Conservation (phyloP, 2,888 invertebrate species). For the Esperia sulphurella region DNA sequence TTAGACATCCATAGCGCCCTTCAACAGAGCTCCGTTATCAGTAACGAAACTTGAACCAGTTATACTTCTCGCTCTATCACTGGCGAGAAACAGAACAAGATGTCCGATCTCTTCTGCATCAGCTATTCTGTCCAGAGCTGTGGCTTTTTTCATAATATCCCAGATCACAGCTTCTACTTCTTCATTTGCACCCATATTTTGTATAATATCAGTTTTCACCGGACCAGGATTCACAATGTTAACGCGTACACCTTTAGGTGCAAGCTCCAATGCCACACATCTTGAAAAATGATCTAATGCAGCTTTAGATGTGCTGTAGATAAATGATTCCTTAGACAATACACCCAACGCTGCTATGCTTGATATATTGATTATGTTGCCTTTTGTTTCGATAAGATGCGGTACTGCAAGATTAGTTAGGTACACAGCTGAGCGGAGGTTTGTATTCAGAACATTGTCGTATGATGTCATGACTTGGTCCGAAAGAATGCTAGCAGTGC, state of each 20-base stretch:
- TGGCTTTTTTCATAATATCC: constrained; percentile 82
- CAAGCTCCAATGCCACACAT: constrained; percentile 80
- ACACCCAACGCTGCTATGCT: constrained; percentile 13
- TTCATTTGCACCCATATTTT: background rate
- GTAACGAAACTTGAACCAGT: constrained; percentile 19
- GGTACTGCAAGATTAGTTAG: constrained; percentile 19
- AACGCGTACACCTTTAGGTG: constrained; percentile 35
- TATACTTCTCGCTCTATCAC: constrained; percentile 22
- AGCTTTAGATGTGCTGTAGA: constrained; percentile 15
- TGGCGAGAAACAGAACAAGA: constrained; percentile 19
- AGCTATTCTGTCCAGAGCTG: constrained; percentile 18
- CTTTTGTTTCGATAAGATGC: constrained; percentile 19
- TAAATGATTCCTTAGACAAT: constrained; percentile 53
- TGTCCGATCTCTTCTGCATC: constrained; percentile 25
- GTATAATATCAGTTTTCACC: constrained; percentile 3
- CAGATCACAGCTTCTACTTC: constrained; percentile 14
- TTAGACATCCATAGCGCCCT: background rate
- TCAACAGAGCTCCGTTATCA: constrained; percentile 20
- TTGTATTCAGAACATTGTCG: constrained; percentile 20
- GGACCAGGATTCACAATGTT: constrained; percentile 34
- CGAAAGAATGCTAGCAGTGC: constrained; percentile 5
- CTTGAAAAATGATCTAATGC: constrained; percentile 23
- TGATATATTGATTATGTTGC: constrained; percentile 23
- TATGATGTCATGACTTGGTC: constrained; percentile 12
- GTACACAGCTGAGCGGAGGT: constrained; percentile 18